Conservation (phyloP, 92 coral and sea anemone species). For the Porites rus region DNA sequence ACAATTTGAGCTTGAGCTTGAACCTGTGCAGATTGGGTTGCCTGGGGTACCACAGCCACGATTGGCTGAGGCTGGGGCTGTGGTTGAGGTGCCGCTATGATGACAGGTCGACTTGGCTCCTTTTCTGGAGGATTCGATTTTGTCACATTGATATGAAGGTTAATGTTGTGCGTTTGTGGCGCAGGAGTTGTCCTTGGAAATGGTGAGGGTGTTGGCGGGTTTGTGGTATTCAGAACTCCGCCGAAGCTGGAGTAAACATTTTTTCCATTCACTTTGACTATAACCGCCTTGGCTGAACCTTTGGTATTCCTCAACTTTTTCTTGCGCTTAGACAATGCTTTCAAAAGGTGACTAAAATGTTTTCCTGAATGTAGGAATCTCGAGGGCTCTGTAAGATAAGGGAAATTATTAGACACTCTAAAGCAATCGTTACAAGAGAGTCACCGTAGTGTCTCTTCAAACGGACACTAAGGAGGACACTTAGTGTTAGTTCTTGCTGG, state of each 20-base stretch:
- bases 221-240: neutral
- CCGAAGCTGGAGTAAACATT: constrained; percentile 49
- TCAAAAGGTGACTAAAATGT: neutral
- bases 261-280: constrained; percentile 74
- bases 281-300: constrained; percentile 61
- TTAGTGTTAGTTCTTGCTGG: too few species aligned
- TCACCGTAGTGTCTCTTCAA: too few species aligned
- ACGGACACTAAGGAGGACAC: too few species aligned
- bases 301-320: constrained; percentile 4
- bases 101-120: neutral
- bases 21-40: constrained; percentile 18
- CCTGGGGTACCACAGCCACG: constrained; percentile 23
- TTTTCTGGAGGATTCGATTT: neutral
- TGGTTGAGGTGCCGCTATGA: constrained; percentile 16
- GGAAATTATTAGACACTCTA: neutral
- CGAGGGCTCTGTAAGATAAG: constrained; percentile 4
- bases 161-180: constrained; percentile 38
- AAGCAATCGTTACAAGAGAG: too few species aligned
- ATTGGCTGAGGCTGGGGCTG: constrained; percentile 28
- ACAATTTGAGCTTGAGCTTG: constrained; percentile 22
- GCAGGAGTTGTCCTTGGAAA: neutral
- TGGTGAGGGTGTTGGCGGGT: neutral
- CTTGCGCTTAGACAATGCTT: neutral
- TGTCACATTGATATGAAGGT: constrained; percentile 40
- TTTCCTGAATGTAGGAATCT: neutral